Evolutionary conservation across 2,888 invertebrate genomes (phyloP), one percentile per base, ranked within the genome.

Genomic region (Nasonovia ribisnigri): DNA sequence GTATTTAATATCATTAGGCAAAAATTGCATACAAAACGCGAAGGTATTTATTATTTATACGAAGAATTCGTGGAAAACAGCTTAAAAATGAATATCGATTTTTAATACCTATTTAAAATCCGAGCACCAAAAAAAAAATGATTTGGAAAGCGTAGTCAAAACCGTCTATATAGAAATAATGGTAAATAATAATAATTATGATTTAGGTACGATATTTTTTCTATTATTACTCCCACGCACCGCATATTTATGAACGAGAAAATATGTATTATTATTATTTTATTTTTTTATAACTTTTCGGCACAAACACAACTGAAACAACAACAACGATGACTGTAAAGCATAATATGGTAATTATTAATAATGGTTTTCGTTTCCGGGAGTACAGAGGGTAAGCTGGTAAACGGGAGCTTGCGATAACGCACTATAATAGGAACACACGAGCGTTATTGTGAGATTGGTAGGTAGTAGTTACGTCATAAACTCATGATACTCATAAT

Each of bases 301-400:
- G 46, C 11, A 60, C n/a, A 26, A 60, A 26, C 89, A 90, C 60
- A 90, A 67, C 89, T 90, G 46, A 90, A 90, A 90, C 60, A 88
- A 88, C 88, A 88, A 60, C 89, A n/a, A 43, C 4, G 46, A 57
- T 57, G 57, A 43, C 42, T 89, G 13, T 60, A 46, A 67, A 77
- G 77, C 46, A 86, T n/a, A 86, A 43, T 84, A 84, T 26, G 26
- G 5, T 43, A 84, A 43, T 77, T 77, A 86, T 43, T 46, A 86
- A 46, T 86, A 86, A 86, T 46, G 13, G 86, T 86, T 86, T 86
- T 86, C 46, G 29, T 86, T 86, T 86, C 86, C 46, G 29, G 46
- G 46, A 86, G 86, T n/a, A 46, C 86, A 86, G 26, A 29, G 77
- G 3, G n/a, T 29, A 20, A 20, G 20, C 42, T 42, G 84, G 42